Base-by-base conservation (phyloP, 2,888 invertebrate species). In the Andricus quercusramuli region DNA sequence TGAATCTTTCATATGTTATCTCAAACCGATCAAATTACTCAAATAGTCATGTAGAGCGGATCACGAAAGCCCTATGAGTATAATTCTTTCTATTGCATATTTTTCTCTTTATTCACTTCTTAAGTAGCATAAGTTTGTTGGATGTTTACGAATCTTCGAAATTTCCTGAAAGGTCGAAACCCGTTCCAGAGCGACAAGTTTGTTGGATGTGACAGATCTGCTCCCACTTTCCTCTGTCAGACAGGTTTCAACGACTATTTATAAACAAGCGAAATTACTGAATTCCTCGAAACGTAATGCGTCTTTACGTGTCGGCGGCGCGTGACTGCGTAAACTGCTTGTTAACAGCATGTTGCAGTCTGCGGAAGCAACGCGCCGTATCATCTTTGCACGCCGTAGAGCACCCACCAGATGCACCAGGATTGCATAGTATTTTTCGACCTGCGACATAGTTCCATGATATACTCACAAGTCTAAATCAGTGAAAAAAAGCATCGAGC, bases 271-370 rank as follows among this genome's bases (percentile, higher is more conserved):
- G 78, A 80, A 59, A 70, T 84, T 76, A 64, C 78, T 65, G 68
- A 80, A 59, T 84, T 84, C 85, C 77, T 78, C 70, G 84, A 85
- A 85, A 81, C 82, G 78, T 64, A 64, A 77, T 80, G 65, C 62
- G 66, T 37, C 80, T 81, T 81, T 82, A 80, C 80, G 56, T 87
- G 82, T 86, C 88, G 89, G 86, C 88, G 88, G 84, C 87, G 89
- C 90, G 91, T 90, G 90, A 90, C 90, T 89, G 88, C 88, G 88
- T 88, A 90, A 91, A 86, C 86, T 85, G 83, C 80, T 79, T 83
- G 88, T 89, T 91, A 90, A 91, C 90, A 85, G 86, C 86, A 85
- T 84, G 83, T 82, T 86, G 84, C 82, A 68, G 83, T 78, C 80
- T 83, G 70, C 83, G 83, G 78, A 79, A 70, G 82, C 83, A 84